Conservation (phyloP, 2,888 invertebrate genomes). For the Kuschelorhynchus macadamiae region DNA sequence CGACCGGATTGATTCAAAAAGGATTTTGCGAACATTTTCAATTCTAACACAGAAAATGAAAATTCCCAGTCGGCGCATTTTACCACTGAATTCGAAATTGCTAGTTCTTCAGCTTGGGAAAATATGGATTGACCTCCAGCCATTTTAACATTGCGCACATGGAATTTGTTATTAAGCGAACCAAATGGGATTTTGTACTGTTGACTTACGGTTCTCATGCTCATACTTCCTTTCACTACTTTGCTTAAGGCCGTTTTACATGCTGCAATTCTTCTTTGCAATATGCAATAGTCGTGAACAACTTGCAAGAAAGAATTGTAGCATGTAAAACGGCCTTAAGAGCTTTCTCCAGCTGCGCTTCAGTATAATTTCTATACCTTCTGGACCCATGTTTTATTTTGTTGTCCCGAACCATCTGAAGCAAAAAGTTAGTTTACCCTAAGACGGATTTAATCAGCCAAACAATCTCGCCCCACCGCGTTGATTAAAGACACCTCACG, state of each 20-base stretch:
- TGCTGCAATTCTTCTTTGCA: too few relatives aligned
- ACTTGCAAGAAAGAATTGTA: too few relatives aligned
- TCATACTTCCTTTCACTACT: conserved; percentile 5
- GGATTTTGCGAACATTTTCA: conserved; percentile 18
- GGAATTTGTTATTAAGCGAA: conserved; percentile 16
- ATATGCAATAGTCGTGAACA: too few relatives aligned
- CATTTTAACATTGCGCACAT: conserved; percentile 5
- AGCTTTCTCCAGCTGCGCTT: conserved; percentile 10
- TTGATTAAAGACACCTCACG: background rate
- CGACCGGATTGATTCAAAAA: conserved; percentile 12
- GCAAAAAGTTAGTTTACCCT: background rate
- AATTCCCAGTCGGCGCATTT: conserved; percentile 22
- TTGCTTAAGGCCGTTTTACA: too few relatives aligned
- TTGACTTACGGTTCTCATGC: conserved; percentile 1
- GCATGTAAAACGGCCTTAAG: too few relatives aligned
- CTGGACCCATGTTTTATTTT: conserved; percentile 9
- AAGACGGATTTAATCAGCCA: background rate
- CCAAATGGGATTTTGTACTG: conserved; percentile 12
- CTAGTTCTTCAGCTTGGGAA: conserved; percentile 9
- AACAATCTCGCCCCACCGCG: background rate
- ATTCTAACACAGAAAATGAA: conserved; percentile 8
- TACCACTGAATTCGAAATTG: conserved; percentile 11
- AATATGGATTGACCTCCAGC: conserved; percentile 14
- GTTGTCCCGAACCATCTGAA: conserved; percentile 22
- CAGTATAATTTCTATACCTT: conserved; percentile 9